Base-by-base conservation (phyloP, 2,113 vertebrate species). In the Onychorhynchus coronatus region DNA sequence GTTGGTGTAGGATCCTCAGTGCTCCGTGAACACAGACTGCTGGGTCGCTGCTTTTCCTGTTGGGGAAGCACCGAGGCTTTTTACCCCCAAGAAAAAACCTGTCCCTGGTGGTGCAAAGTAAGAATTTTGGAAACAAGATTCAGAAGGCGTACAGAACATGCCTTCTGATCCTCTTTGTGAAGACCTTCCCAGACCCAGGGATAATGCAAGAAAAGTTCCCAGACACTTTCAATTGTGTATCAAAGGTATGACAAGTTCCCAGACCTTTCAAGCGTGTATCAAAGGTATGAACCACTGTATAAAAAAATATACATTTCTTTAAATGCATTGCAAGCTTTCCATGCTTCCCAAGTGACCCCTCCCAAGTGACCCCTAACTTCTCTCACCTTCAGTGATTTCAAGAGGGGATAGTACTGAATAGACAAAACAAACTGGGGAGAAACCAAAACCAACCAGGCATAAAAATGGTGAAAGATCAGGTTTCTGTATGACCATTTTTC, bases 311-410 rank as follows among this genome's bases (percentile, higher is more conserved):
- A 0, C 2, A 8, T 33, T 89, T 65, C 39, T 71, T 84, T 21
- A 41, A 22, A 78, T 14, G 28, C 7, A 56, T 13, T 3, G 1
- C 37, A 82, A 59, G 5, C 1, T 82, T 93, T 76, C 58, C 19
- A 31, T 20, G 35, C 27, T 49, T 66, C 56, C 28, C 0, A 0
- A 81, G n/a, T 18, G 24, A 91, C 12, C 27, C 23, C 33, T 2
- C 56, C 28, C 0, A 0, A 81, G n/a, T 18, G 24, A 91, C 12
- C 27, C 23, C 33, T 2, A 5, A 14, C 33, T 37, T 75, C 49
- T 79, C 39, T 47, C 25, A 31, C 13, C 28, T 37, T 67, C 55
- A 41, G 31, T 23, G 42, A 59, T 44, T 59, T 44, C 14, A 15
- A 16, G 5, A 9, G 7, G 4, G 12, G 7, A 9, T 5, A 52